Conservation (phyloP, 2,113 vertebrate species). For the Gnathonemus echidnorhynchus region DNA sequence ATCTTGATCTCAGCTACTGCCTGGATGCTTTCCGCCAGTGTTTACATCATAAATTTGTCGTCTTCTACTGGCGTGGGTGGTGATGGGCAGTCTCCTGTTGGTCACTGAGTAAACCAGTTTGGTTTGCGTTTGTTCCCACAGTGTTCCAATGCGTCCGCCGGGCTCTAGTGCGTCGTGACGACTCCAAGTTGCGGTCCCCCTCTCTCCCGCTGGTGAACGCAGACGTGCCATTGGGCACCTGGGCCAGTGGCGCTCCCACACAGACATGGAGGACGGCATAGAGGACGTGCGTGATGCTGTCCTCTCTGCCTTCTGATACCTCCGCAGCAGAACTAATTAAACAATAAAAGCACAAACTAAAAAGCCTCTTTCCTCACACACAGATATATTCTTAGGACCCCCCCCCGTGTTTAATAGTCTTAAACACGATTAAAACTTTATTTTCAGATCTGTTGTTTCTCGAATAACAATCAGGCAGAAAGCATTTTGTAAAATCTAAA, state of each 20-base stretch:
- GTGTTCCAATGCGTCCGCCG: background rate
- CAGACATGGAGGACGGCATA: background rate
- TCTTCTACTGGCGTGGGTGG: background rate
- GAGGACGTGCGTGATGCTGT: background rate
- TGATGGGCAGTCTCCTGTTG: background rate
- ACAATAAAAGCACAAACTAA: background rate
- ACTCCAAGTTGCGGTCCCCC: background rate
- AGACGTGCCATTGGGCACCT: background rate
- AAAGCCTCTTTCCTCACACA: background rate
- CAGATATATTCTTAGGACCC: background rate
- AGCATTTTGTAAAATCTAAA: slow-evolving; percentile 41
- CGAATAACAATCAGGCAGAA: slow-evolving; percentile 53
- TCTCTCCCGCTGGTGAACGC: background rate
- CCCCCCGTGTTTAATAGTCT: background rate
- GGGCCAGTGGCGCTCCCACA: background rate
- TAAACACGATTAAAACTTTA: slow-evolving; percentile 1
- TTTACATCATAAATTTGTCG: background rate
- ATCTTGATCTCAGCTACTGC: background rate
- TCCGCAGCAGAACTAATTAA: background rate
- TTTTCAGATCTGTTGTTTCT: slow-evolving; percentile 42
- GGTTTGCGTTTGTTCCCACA: background rate
- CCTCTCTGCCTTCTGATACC: background rate
- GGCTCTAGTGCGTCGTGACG: background rate
- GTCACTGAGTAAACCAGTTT: background rate
- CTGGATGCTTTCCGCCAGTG: background rate